Base-by-base conservation (phyloP, 2,888 invertebrate species). In the Hoplodrina blanda region DNA sequence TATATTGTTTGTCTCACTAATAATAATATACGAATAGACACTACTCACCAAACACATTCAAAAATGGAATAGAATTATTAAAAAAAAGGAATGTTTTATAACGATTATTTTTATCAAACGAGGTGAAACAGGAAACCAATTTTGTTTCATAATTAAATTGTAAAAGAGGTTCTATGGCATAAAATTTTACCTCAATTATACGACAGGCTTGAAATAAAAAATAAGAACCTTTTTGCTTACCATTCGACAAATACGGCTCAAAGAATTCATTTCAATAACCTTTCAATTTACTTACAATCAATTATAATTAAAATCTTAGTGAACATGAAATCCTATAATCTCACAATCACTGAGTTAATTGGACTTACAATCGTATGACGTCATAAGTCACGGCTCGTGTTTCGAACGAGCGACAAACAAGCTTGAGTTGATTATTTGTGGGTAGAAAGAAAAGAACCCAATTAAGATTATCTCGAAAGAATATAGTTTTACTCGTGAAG, bases 221-320 rank as follows among this genome's bases (percentile, higher is more conserved):
- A 54, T 33, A 55, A 50, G 0, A 20, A 0, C 0, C 19, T 15
- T 15, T 52, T 72, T 6, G 2, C 49, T 55, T 33, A 13, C 49
- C 30, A 8, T 20, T 44, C n/a, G 5, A 25, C 25, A 55, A 73
- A 63, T 6, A 10, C 30, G 15, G 15, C 2, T 55, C 17, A 30
- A 56, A 41, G 19, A 74, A 55, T 7, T 17, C 13, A 46, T 53
- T 69, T 6, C 37, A 41, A 17, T 37, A 68, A 25, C 10, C 20
- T 55, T 74, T 33, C 20, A 74, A 55, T 19, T 1, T 33, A 44
- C 50, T 70, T 41, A 53, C 13, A 41, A 30, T 25, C 2, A 25
- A 25, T 25, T 25, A 25, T 68, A 56, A 76, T 69, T 68, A 60
- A 60, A 46, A 37, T 76, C 60, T 20, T 52, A 68, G 52, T 49